Conservation (phyloP, 1,140 invertebrate species). For the Zaprionus africanus region DNA sequence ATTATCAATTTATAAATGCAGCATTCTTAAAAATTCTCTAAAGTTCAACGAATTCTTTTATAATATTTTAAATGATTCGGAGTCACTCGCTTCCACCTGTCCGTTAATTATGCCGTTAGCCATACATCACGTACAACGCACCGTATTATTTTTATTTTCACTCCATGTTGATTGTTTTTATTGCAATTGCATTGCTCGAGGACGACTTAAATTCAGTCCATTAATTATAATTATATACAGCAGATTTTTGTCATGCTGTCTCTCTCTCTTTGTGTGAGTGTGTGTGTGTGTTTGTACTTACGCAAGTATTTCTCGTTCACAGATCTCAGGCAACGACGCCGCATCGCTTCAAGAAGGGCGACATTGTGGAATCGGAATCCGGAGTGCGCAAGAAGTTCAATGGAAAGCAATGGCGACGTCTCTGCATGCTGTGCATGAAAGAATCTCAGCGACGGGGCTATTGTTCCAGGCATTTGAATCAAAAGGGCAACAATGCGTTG, state of each 20-base stretch:
- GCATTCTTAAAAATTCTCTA: too few species aligned
- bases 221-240: conserved; percentile 33
- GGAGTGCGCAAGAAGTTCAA: conserved; percentile 99
- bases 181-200: conserved; percentile 7
- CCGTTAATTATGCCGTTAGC: too few species aligned
- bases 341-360: conserved; percentile 99
- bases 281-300: conserved; percentile 4
- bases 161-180: not conserved
- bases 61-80: too few species aligned
- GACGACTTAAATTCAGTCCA: conserved; percentile 27
- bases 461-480: conserved; percentile 97
- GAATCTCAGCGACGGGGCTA: conserved; percentile 98
- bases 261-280: not conserved
- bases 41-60: too few species aligned
- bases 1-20: too few species aligned
- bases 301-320: conserved; percentile 51
- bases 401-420: conserved; percentile 98
- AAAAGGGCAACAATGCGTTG: conserved; percentile 79
- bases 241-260: not conserved
- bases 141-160: not conserved
- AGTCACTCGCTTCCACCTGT: too few species aligned
- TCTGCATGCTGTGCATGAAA: conserved; percentile 97
- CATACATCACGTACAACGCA: not conserved
- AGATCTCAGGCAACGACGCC: conserved; percentile 96
- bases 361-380: conserved; percentile 97